Evolutionary conservation across 2,113 vertebrate species (phyloP), one percentile per base, ranked within the genome.

Genomic region (Lepisosteus osseus): DNA sequence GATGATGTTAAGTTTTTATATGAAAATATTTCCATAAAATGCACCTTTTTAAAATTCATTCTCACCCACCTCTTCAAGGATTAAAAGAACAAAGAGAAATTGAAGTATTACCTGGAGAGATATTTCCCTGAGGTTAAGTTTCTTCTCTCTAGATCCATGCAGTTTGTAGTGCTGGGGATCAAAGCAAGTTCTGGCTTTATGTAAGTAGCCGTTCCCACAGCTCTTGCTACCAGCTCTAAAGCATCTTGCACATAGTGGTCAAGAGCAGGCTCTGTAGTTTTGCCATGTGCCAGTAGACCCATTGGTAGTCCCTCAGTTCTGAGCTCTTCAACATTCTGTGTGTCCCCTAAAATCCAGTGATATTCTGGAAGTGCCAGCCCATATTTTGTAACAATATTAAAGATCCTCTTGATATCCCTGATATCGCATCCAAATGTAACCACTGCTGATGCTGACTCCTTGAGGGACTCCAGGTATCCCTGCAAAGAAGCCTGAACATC

Each of bases 341-440:
- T 94, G 84, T 99, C 96, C 73, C 97, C 97, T 84, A 99, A 86
- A 77, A 99, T 88, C 97, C 97, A 99, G 61, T 89, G 96, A 78
- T 95, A 92, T 65, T 95, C 94, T 4, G 92, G 90, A 56, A 93
- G 85, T 65, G 78, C 83, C 72, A 94, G 71, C 6, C 93, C 87
- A 86, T 90, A 86, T 72, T 83, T 90, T 0, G 87, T 88, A 43
- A 93, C 81, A 9, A 93, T 85, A 84, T 94, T 87, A 41, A 98
- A 94, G 76, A 96, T 92, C 65, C 86, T 89, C 54, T 80, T 83
- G 0, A 96, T 93, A 54, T 93, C 95, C 40, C 93, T 92, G 86
- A 99, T 96, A 68, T 95, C 88, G 0, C 97, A 99, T 44, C 97
- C 97, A 77, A 99, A 97, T 72, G 94, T 97, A 70, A 99, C 94